Base-by-base conservation (phyloP, 2,888 invertebrate genomes). In the Danaus chrysippus region DNA sequence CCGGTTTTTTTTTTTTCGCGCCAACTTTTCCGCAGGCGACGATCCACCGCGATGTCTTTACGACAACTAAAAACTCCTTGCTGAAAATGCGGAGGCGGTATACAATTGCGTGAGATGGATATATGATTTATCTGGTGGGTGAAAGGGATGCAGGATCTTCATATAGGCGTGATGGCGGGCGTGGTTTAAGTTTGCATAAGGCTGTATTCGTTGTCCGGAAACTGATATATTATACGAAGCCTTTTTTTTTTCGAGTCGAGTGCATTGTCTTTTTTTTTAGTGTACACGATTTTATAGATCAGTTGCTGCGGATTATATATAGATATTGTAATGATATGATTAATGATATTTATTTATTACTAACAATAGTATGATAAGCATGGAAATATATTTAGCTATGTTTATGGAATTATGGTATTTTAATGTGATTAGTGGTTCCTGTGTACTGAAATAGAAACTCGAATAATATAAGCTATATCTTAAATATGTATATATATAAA, bases 211-310 rank as follows among this genome's bases (percentile, higher is more conserved):
- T 70, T 59, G 62, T 68, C 67, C 69, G 71, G 73, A 70, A 71
- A 65, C 71, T 73, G 71, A 83, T 88, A 83, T 83, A 82, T 86
- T 86, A 84, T 82, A 76, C 75, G 66, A 5, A 34, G 23, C 23
- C 23, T 49, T 9, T 69, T 43, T 69, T n/a, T 84, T 87, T 89
- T 89, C 89, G 85, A 76, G 55, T 10, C 54, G 71, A 76, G 83
- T 85, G 87, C 87, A 89, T 87, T 87, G 89, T 88, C 87, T 87
- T 76, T 63, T 82, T 86, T 84, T 81, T 77, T 76, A 71, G 63
- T 66, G 66, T 59, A 59, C 58, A 61, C 60, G 58, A 65, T 65
- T 61, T 68, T 68, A 61, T 64, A 64, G 68, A 69, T 67, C 64
- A 61, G 56, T 63, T 41, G 46, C 34, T 46, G 11, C 23, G 62